A percentile compares a stretch with the other conserved stretches of the same genome.
Evolutionary conservation across 2,888 invertebrate species (phyloP).

Genomic region (Mesorhabditis belari): DNA sequence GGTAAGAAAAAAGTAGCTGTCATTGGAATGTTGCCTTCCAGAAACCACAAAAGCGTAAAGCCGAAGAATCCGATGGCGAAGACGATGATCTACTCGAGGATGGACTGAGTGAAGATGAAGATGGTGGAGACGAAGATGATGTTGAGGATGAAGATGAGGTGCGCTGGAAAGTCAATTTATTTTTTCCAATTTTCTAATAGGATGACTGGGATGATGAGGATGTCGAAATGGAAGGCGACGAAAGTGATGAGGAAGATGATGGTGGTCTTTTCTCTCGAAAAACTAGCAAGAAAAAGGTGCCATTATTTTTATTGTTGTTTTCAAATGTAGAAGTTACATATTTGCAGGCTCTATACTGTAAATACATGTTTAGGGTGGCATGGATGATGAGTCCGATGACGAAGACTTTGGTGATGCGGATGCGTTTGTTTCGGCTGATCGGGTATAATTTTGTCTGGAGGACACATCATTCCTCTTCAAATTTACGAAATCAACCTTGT

Average conservation of each 20-base stretch:
- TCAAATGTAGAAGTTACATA: not conserved
- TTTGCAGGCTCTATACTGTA: not conserved
- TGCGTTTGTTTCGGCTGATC: not conserved
- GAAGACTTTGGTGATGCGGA: not conserved
- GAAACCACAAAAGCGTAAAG: conserved; percentile 31
- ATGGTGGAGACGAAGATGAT: conserved; percentile 16
- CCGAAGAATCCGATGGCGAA: conserved; percentile 27
- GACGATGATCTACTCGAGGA: conserved; percentile 19
- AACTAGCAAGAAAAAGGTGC: not conserved
- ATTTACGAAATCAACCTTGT: no score
- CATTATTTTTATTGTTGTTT: not conserved
- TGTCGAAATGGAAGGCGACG: conserved; percentile 19
- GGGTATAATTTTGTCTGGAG: not conserved
- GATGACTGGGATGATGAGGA: conserved; percentile 12
- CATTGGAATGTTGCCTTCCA: conserved; percentile 1
- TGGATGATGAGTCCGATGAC: not conserved
- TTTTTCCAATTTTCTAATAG: conserved; percentile 14
- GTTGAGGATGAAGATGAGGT: conserved; percentile 12
- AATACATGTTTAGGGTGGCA: not conserved
- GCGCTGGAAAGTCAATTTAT: conserved; percentile 8
- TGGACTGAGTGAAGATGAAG: conserved; percentile 16
- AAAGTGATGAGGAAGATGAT: conserved; percentile 16
- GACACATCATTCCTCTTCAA: no score
- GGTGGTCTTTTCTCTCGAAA: conserved; percentile 12
- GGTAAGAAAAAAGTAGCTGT: conserved; percentile 11